Conservation (phyloP, 2,797 vertebrate genomes). For the Knipowitschia caucasica region DNA sequence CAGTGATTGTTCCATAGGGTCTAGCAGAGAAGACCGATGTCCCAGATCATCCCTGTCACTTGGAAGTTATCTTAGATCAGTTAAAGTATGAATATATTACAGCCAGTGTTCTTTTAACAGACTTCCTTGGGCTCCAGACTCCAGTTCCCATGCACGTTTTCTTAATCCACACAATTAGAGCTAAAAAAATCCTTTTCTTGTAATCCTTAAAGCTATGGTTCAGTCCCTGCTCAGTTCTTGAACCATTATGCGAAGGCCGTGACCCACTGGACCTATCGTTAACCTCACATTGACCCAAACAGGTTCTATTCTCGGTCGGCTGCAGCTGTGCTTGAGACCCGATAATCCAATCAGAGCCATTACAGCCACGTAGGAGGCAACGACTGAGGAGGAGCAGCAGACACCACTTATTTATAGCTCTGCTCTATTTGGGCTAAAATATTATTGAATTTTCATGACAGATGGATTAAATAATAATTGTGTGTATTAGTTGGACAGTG, state of each 20-base stretch:
- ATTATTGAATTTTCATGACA: no score
- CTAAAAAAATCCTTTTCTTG: conserved; percentile 7
- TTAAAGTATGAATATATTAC: no score
- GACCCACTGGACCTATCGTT: conserved; percentile 42
- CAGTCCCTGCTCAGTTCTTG: conserved; percentile 5
- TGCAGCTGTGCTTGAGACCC: conserved; percentile 63
- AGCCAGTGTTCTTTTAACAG: not conserved
- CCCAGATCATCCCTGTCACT: no score
- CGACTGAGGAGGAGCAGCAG: no score
- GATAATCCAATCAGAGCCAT: conserved; percentile 73
- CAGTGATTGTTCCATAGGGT: no score
- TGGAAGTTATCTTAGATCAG: no score
- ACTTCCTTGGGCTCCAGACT: conserved; percentile 11
- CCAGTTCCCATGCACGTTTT: conserved; percentile 23
- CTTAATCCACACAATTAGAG: conserved; percentile 18
- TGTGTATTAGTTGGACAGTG: no score
- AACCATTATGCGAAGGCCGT: conserved; percentile 32
- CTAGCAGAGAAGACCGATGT: no score
- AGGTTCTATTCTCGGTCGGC: conserved; percentile 54
- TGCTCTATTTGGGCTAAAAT: no score
- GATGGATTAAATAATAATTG: no score
- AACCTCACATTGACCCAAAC: conserved; percentile 58
- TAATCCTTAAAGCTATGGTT: conserved; percentile 4
- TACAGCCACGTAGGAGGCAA: conserved; percentile 56
- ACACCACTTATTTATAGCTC: no score